Conservation (phyloP, 2,113 vertebrate genomes). For the Empidonax alnorum region DNA sequence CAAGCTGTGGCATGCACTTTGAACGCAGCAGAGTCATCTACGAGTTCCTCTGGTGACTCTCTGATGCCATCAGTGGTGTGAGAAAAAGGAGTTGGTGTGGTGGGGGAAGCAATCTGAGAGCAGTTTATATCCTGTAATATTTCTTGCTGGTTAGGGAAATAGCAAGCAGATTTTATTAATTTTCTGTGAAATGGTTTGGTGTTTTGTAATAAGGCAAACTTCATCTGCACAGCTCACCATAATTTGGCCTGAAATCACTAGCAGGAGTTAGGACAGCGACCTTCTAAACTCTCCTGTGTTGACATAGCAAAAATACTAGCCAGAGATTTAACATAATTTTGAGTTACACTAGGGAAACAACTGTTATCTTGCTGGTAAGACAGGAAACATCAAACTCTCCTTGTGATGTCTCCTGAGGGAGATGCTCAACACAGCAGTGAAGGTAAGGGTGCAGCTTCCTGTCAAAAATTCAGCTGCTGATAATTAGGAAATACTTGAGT, state of each 20-base stretch:
- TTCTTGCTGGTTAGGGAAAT: not conserved
- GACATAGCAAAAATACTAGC: not conserved
- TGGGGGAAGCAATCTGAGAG: not conserved
- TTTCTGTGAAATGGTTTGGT: not conserved
- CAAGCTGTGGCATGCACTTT: not conserved
- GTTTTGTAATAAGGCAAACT: not conserved
- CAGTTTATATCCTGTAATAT: not conserved
- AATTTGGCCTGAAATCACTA: not conserved
- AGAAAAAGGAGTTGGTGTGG: not conserved
- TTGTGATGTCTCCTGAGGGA: not conserved
- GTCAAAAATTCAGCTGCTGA: not conserved
- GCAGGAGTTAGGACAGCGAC: not conserved
- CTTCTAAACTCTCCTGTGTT: not conserved
- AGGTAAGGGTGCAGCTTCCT: not conserved
- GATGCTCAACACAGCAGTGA: not conserved
- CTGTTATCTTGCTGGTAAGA: not conserved
- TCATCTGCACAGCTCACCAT: not conserved
- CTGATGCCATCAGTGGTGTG: not conserved
- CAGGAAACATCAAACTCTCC: not conserved
- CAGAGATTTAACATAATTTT: not conserved
- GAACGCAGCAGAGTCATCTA: not conserved
- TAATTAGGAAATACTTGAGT: not conserved
- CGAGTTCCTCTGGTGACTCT: not conserved
- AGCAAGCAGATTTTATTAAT: not conserved
- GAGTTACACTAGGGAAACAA: not conserved